These are phyloP conservation scores for Aricia artaxerxes DNA, from an alignment of 2,888 invertebrate genomes.

Conservation along the genomic window DNA sequence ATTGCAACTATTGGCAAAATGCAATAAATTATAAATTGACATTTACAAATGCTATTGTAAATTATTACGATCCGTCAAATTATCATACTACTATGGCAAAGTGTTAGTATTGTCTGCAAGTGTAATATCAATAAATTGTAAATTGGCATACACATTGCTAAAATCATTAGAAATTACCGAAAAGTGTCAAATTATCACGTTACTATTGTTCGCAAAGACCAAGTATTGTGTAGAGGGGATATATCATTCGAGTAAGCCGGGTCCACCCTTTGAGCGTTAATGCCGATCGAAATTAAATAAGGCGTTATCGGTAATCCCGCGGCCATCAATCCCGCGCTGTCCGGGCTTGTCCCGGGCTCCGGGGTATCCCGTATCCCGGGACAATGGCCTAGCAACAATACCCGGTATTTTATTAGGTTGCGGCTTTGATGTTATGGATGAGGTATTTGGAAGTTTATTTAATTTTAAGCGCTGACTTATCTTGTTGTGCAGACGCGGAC, in stretches of 20 bases:
- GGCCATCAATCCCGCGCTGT: slow-evolving; percentile 57
- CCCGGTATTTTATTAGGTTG: slow-evolving; percentile 30
- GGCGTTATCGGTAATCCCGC: slow-evolving; percentile 63
- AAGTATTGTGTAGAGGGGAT: slow-evolving; percentile 32
- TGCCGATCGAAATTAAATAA: slow-evolving; percentile 58
- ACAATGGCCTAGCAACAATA: slow-evolving; percentile 42
- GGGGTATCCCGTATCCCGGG: slow-evolving; percentile 50
- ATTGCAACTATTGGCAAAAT: background rate
- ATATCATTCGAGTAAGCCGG: slow-evolving; percentile 38
- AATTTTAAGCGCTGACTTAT: background rate
- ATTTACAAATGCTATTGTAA: background rate
- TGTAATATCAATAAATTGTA: background rate
- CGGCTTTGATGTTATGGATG: slow-evolving; percentile 29
- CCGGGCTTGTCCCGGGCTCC: slow-evolving; percentile 28
- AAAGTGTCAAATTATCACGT: slow-evolving; percentile 11
- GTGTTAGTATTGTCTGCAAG: background rate
- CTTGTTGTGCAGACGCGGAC: background rate
- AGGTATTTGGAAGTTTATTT: slow-evolving; percentile 1
- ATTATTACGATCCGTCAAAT: background rate
- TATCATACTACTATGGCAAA: background rate
- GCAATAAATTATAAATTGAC: background rate
- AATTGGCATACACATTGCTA: background rate
- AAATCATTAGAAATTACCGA: background rate
- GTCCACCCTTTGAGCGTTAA: slow-evolving; percentile 49
- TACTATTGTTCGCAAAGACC: background rate